phyloP scores from a whole-genome alignment of 2,888 invertebrate genomes.

The Didymodactylos carnosus region DNA sequence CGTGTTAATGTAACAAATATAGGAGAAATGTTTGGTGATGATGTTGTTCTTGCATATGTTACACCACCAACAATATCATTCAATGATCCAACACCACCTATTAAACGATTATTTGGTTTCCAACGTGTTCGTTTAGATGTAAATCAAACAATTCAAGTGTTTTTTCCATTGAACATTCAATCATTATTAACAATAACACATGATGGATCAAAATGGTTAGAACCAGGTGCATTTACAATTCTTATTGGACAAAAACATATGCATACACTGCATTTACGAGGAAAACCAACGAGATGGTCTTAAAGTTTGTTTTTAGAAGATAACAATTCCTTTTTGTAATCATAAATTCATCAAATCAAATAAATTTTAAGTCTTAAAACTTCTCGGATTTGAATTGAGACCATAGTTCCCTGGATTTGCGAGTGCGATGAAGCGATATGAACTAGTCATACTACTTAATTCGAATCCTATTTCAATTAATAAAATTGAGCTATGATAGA shows the following conservation, averaged over 20 bases:
- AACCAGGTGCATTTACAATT: background rate
- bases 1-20: background rate
- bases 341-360: too few relatives aligned
- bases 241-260: background rate
- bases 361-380: too few relatives aligned
- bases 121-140: background rate
- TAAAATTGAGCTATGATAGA: too few relatives aligned
- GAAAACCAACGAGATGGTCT: background rate
- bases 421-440: too few relatives aligned
- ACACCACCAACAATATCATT: background rate
- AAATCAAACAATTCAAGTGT: background rate
- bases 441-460: too few relatives aligned
- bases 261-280: background rate
- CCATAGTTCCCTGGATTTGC: too few relatives aligned
- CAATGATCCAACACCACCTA: background rate
- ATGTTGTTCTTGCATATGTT: background rate
- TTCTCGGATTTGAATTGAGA: too few relatives aligned
- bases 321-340: too few relatives aligned
- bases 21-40: background rate
- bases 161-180: background rate
- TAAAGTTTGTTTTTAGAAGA: background rate
- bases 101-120: background rate
- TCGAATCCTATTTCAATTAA: too few relatives aligned
- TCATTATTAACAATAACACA: background rate
- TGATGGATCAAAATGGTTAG: background rate